These are phyloP conservation scores for Sicus ferrugineus DNA, from an alignment of 2,888 invertebrate genomes.

Conservation along the genomic window DNA sequence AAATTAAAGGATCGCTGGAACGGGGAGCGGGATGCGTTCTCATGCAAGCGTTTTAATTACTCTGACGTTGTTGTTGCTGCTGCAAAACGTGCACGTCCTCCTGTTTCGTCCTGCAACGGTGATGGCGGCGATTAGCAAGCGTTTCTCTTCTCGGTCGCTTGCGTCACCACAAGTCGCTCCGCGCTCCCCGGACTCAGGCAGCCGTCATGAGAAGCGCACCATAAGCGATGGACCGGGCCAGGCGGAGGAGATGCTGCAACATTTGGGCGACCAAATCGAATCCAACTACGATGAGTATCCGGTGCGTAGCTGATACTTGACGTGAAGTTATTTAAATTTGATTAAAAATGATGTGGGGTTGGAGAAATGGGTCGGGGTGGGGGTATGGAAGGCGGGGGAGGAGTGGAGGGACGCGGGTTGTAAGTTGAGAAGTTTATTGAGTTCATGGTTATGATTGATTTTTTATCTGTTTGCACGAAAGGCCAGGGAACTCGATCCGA, in stretches of 20 bases:
- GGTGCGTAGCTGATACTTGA: conserved; percentile 47
- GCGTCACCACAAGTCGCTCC: not conserved
- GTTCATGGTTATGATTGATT: not conserved
- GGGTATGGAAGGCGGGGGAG: not conserved
- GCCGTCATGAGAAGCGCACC: conserved; percentile 25
- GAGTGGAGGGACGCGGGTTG: not conserved
- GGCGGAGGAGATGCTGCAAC: conserved; percentile 57
- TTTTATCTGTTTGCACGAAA: not conserved
- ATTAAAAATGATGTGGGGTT: not conserved
- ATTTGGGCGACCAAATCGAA: conserved; percentile 49
- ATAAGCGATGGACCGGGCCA: conserved; percentile 43
- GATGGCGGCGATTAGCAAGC: conserved; percentile 36
- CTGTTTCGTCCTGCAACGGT: conserved; percentile 48
- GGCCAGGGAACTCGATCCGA: not conserved
- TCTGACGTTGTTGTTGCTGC: conserved; percentile 42
- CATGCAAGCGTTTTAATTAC: conserved; percentile 49
- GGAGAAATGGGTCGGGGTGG: not conserved
- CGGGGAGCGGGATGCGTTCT: conserved; percentile 24
- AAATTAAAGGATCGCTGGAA: no score
- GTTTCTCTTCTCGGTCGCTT: conserved; percentile 12
- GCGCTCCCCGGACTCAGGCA: conserved; percentile 8
- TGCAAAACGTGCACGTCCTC: conserved; percentile 51
- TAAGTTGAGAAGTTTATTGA: no score
- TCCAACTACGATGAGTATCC: conserved; percentile 62
- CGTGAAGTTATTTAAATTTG: not conserved